These are phyloP conservation scores for Columba livia DNA, from an alignment of 2,113 vertebrate species.

Conservation along the genomic window DNA sequence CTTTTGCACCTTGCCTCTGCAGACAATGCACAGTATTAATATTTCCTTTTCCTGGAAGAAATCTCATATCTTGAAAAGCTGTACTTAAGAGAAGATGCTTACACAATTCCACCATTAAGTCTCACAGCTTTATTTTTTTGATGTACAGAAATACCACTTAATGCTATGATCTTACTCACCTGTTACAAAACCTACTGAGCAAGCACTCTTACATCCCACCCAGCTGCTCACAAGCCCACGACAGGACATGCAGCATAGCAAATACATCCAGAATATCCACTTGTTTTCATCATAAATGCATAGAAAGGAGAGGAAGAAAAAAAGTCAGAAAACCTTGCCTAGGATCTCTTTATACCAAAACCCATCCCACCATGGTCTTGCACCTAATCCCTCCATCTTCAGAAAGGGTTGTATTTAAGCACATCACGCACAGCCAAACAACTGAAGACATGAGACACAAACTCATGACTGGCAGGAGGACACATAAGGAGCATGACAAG, in stretches of 20 bases:
- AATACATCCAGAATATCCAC: not conserved
- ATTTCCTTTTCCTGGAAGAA: not conserved
- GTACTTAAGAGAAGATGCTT: not conserved
- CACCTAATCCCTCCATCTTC: not conserved
- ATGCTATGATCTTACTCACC: not conserved
- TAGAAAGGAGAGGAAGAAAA: not conserved
- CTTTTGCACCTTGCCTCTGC: not conserved
- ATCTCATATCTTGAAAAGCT: not conserved
- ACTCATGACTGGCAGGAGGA: not conserved
- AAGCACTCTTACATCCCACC: not conserved
- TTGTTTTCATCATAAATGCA: not conserved
- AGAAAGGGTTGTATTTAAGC: not conserved
- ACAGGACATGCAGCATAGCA: not conserved
- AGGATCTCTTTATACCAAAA: not conserved
- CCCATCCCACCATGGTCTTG: not conserved
- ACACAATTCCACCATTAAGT: not conserved
- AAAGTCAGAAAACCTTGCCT: not conserved
- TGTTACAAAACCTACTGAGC: not conserved
- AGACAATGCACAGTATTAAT: not conserved
- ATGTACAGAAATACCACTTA: not conserved
- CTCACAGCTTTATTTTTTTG: not conserved
- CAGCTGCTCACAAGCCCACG: not conserved
- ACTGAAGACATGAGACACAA: not conserved
- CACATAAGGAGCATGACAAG: rapidly evolving
- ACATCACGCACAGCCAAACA: not conserved